These are phyloP conservation scores for Cyrtorhinus lividipennis DNA, from an alignment of 1,140 invertebrate genomes.

Conservation along the genomic window DNA sequence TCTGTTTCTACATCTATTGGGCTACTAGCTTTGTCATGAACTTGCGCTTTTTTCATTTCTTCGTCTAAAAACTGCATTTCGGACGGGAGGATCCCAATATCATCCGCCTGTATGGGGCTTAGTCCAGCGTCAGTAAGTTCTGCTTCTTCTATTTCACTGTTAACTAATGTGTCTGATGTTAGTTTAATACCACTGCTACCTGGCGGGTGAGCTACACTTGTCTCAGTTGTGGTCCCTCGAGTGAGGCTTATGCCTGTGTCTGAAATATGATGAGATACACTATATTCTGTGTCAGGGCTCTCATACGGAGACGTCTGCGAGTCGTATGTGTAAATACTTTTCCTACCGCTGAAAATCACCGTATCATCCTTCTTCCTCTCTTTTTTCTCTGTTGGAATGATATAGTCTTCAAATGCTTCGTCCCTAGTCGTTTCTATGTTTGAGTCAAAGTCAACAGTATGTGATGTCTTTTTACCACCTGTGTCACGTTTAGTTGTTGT, in stretches of 20 bases:
- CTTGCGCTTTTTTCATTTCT: slow-evolving; percentile 27
- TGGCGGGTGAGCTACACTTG: slow-evolving; percentile 30
- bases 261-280: slow-evolving; percentile 35
- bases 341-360: slow-evolving; percentile 35
- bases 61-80: slow-evolving; percentile 29
- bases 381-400: slow-evolving; percentile 19
- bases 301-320: slow-evolving; percentile 28
- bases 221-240: slow-evolving; percentile 32
- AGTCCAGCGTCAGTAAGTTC: slow-evolving; percentile 39
- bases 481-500: slow-evolving; percentile 30
- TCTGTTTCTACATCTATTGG: slow-evolving; percentile 31
- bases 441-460: slow-evolving; percentile 33
- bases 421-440: slow-evolving; percentile 28
- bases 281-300: slow-evolving; percentile 34
- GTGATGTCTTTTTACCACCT: slow-evolving; percentile 32
- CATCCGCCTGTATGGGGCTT: slow-evolving; percentile 38
- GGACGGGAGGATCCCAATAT: slow-evolving; percentile 27
- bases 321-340: slow-evolving; percentile 35
- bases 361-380: slow-evolving; percentile 33
- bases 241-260: slow-evolving; percentile 38
- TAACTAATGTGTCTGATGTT: slow-evolving; percentile 34
- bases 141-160: slow-evolving; percentile 33
- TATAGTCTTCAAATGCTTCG: slow-evolving; percentile 25
- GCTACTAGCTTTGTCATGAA: slow-evolving; percentile 33
- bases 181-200: slow-evolving; percentile 24